phyloP scores from a whole-genome alignment of 2,888 invertebrate species.

The Poecilobothrus nobilitatus region DNA sequence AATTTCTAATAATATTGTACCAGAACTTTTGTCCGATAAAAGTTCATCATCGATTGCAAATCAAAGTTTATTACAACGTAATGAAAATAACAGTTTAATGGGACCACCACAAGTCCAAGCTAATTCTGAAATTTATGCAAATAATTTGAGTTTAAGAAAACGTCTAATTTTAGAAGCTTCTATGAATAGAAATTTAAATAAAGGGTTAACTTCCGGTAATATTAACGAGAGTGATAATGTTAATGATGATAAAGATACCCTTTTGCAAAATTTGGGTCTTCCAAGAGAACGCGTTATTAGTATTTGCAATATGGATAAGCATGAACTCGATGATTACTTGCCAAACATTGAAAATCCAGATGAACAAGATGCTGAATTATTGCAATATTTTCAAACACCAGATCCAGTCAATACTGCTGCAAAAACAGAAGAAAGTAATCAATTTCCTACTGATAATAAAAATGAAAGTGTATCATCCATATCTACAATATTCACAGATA shows the following conservation, averaged over 20 bases:
- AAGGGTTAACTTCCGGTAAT: not conserved
- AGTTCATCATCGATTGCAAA: not conserved
- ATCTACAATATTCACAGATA: constrained; percentile 43
- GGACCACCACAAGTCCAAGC: not conserved
- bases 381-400: constrained; percentile 64
- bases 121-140: not conserved
- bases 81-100: constrained; percentile 1
- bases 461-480: constrained; percentile 35
- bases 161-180: not conserved
- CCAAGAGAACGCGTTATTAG: constrained; percentile 63
- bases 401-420: constrained; percentile 21
- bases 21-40: not conserved
- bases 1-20: not conserved
- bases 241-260: constrained; percentile 25
- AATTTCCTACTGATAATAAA: constrained; percentile 38
- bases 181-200: not conserved
- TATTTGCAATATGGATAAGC: constrained; percentile 69
- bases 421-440: constrained; percentile 30
- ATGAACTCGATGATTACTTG: constrained; percentile 72
- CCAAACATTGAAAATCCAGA: constrained; percentile 66
- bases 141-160: not conserved
- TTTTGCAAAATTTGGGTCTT: constrained; percentile 45
- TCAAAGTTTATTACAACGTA: not conserved
- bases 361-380: constrained; percentile 74
- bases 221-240: constrained; percentile 20